Base-by-base conservation (phyloP, 2,797 vertebrate species). In the Lemur catta region DNA sequence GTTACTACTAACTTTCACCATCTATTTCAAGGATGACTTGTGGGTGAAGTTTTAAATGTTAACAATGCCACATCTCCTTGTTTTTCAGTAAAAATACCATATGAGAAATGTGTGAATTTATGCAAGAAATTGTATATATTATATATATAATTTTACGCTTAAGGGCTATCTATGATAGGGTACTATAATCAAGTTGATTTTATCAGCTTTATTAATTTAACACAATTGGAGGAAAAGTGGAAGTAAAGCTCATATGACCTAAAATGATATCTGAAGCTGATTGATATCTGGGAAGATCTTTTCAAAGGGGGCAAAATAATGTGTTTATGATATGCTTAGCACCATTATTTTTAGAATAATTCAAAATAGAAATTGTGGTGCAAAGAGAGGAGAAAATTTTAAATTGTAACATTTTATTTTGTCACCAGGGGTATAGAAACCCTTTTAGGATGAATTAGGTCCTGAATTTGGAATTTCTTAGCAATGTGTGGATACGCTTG, bases 321-420 rank as follows among this genome's bases (percentile, higher is more conserved):
- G 84, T 30, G 1, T 63, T 46, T 95, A 48, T 1, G 20, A 86
- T 88, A 4, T 1, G n/a, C 22, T 84, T 85, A 69, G 22, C 30
- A 69, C 33, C 11, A 28, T 78, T 72, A 55, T 61, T 86, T 93
- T 91, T 78, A 96, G 55, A 91, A 65, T 65, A 75, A 74, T 57
- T 92, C 30, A 75, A 67, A 94, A 78, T 84, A 94, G 76, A 96
- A 93, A 89, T 67, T 35, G n/a, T 61, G 35, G 4, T 20, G 30
- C 17, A 91, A 76, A 93, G 20, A 89, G 46, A 80, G 43, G 74
- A 84, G 57, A 65, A 82, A 75, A 61, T 48, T 88, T 78, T 18
- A 57, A 91, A 35, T 43, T 24, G 48, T 84, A 89, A 55, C 22
- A 65, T 97, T 95, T 41, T 72, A 26, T 57, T 63, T 84, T 86